Evolutionary conservation across 2,797 vertebrate genomes (phyloP).

Genomic region (Pachyuromys duprasi): DNA sequence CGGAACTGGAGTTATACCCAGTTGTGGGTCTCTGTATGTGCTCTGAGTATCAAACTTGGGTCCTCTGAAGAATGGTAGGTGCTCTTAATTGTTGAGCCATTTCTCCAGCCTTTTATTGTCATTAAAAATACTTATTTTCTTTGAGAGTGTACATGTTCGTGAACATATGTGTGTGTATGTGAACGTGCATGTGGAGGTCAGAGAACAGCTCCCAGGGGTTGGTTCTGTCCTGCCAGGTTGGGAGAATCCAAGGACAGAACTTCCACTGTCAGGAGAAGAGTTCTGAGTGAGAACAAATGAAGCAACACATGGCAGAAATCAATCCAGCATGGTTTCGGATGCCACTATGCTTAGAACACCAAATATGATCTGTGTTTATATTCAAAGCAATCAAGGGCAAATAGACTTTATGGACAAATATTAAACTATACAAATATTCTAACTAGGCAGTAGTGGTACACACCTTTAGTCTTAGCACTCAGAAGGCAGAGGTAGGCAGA

Average conservation of each 20-base stretch:
- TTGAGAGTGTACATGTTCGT: too few relatives aligned
- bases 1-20: background rate
- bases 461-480: background rate
- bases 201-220: background rate
- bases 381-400: slow-evolving; percentile 17
- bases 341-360: background rate
- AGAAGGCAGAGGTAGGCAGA: background rate
- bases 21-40: background rate
- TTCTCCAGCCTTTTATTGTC: background rate
- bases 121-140: background rate
- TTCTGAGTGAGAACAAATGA: background rate
- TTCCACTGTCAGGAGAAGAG: background rate
- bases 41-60: background rate
- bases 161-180: background rate
- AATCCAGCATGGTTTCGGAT: background rate
- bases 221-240: background rate
- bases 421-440: slow-evolving; percentile 3
- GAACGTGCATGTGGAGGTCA: background rate
- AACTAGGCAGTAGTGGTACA: background rate
- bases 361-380: slow-evolving; percentile 22
- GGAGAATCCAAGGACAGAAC: background rate
- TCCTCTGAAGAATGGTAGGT: background rate
- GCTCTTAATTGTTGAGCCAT: too few relatives aligned
- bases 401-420: background rate
- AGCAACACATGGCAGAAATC: slow-evolving; percentile 26